A percentile compares a stretch with the other conserved stretches of the same genome.
These are phyloP conservation scores for Percopsis omiscomaycus DNA, from an alignment of 2,797 vertebrate species.

Conservation along the genomic window DNA sequence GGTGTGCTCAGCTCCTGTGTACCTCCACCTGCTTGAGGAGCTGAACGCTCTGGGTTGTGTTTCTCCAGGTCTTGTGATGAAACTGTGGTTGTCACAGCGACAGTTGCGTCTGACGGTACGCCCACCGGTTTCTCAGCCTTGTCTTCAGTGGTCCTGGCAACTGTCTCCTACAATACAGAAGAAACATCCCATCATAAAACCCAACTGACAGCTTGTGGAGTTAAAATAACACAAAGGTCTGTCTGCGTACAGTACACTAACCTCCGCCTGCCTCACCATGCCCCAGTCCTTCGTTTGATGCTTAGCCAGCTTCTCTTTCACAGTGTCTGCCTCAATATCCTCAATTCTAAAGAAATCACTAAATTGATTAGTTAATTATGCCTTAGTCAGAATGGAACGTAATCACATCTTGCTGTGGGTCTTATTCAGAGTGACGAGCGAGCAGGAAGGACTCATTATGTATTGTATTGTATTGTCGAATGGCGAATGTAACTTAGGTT, in stretches of 20 bases:
- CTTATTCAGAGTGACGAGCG: no score
- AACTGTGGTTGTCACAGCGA: conserved; percentile 10
- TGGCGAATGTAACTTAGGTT: no score
- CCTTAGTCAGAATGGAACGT: not conserved
- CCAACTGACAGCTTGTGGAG: not conserved
- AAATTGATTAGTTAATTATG: conserved; percentile 8
- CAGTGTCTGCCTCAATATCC: conserved; percentile 38
- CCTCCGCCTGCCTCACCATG: conserved; percentile 23
- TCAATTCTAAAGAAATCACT: conserved; percentile 51
- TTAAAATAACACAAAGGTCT: not conserved
- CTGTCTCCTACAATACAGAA: conserved; percentile 36
- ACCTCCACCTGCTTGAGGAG: conserved; percentile 4
- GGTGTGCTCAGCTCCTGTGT: conserved; percentile 8
- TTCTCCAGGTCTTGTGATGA: conserved; percentile 22
- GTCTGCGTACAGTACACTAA: conserved; percentile 7
- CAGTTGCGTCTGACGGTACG: not conserved
- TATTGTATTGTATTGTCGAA: no score
- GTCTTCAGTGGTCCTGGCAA: conserved; percentile 20
- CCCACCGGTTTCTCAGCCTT: conserved; percentile 9
- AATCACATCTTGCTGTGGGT: no score
- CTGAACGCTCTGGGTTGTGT: not conserved
- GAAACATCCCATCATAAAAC: not conserved
- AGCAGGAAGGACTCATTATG: no score
- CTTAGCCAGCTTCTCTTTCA: conserved; percentile 8
- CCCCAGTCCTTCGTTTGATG: conserved; percentile 5